Evolutionary conservation across 2,797 vertebrate species (phyloP), one percentile per base, ranked within the genome.

Genomic region (Propithecus perrieri): DNA sequence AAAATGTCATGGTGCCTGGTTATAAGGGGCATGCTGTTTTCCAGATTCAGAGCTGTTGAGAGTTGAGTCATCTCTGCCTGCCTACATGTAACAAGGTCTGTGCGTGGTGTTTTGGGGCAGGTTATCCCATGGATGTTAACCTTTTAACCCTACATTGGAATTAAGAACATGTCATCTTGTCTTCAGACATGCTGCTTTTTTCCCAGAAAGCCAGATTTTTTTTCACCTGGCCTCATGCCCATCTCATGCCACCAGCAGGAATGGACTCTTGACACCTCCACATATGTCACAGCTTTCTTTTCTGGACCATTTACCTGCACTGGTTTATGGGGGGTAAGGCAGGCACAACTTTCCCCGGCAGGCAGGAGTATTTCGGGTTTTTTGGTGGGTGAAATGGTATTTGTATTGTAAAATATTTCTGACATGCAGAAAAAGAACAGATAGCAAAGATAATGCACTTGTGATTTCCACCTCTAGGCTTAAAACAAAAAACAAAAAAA

Each of bases 1-100:
- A 85, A 76, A 96, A 97, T 81, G 94, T 93, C 94, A 88, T 33
- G 0, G 87, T 0, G 63, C 72, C 95, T 79, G 86, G 67, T 95
- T 90, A 41, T 53, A 80, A 78, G 0, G 10, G 72, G 53, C 48
- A 65, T 1, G 1, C 57, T 57, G 48, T 41, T 87, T 91, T 59
- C 72, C 63, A 83, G 92, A 87, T 75, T 91, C 46, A 91, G 89
- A 95, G 69, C 74, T 86, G 17, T 46, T 90, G n/a, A 59, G 55
- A 69, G 38, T 33, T 61, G 93, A 85, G 48, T 96, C 88, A 71
- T 79, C 74, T 75, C 35, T 57, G 92, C 61, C 69, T 76, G 80
- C 48, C 9, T 61, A 9, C 3, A 20, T 61, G 50, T 24, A 85
- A 75, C 72, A 74, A 80, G 74, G 59, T 75, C 57, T 57, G 46